Percentiles rank a stretch among this genome's conserved stretches.
Conservation (phyloP, 2,797 vertebrate species). For the Cygnus olor region DNA sequence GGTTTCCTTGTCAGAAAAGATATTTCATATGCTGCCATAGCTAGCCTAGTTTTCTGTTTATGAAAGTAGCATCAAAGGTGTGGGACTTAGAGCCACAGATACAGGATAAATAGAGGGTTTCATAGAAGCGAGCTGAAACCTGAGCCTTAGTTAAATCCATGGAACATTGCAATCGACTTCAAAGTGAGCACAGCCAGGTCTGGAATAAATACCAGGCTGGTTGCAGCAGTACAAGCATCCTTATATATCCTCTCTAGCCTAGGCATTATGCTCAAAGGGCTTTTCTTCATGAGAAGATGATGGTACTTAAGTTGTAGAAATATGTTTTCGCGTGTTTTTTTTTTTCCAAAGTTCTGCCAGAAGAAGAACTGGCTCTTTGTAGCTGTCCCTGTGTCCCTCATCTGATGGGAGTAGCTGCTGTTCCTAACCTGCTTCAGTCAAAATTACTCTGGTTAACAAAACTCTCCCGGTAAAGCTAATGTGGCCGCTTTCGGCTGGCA, state of each 20-base stretch:
- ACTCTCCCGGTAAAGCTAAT: neutral
- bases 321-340: neutral
- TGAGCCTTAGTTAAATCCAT: neutral
- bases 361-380: neutral
- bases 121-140: constrained; percentile 1
- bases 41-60: constrained; percentile 15
- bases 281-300: neutral
- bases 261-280: neutral
- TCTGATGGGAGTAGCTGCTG: neutral
- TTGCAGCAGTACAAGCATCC: neutral
- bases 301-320: neutral
- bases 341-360: neutral
- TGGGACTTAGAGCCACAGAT: neutral
- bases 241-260: neutral
- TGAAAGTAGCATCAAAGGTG: neutral
- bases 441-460: neutral
- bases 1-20: constrained; percentile 27
- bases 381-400: neutral
- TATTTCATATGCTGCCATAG: neutral
- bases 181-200: neutral
- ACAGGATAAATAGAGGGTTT: neutral
- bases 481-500: neutral
- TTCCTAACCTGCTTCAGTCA: neutral
- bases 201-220: neutral
- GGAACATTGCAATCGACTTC: constrained; percentile 3